phyloP scores from a whole-genome alignment of 1,140 invertebrate genomes.

The Stegodyphus dumicola region DNA sequence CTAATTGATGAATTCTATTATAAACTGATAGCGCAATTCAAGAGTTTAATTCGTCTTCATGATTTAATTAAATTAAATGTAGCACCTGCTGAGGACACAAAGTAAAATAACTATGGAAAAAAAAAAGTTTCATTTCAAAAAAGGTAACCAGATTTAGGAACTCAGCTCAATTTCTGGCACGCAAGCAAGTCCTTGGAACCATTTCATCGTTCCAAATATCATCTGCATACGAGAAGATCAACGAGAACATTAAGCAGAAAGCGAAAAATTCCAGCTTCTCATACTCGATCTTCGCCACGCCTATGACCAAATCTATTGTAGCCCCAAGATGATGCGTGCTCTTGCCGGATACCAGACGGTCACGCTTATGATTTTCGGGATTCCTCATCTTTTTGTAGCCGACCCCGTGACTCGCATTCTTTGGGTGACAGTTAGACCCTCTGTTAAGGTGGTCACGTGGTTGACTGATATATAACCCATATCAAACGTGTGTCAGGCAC shows the following conservation, averaged over 20 bases:
- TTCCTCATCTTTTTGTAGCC: constrained; percentile 31
- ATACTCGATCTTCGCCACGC: constrained; percentile 1
- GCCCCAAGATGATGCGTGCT: constrained; percentile 5
- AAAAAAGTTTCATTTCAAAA: too few species aligned
- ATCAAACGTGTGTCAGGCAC: background rate
- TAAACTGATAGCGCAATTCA: too few species aligned
- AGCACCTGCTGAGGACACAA: too few species aligned
- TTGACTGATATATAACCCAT: constrained; percentile 39
- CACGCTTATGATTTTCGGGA: constrained; percentile 33
- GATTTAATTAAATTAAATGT: too few species aligned
- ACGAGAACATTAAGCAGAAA: background rate
- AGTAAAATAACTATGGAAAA: too few species aligned
- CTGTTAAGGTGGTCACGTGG: constrained; percentile 33
- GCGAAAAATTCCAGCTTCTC: background rate
- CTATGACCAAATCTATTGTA: constrained; percentile 6
- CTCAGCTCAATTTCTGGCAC: constrained; percentile 19
- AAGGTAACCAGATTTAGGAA: background rate
- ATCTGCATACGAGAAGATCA: background rate
- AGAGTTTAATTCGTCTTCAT: too few species aligned
- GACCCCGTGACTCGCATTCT: constrained; percentile 41
- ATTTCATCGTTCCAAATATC: constrained; percentile 27
- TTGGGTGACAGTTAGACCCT: constrained; percentile 2
- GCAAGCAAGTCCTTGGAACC: constrained; percentile 46
- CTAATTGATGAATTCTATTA: too few species aligned
- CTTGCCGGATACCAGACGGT: constrained; percentile 45